Percentiles rank a stretch among this genome's conserved stretches.
Evolutionary conservation across 2,888 invertebrate species (phyloP).

Genomic region (Drosophila neotestacea): DNA sequence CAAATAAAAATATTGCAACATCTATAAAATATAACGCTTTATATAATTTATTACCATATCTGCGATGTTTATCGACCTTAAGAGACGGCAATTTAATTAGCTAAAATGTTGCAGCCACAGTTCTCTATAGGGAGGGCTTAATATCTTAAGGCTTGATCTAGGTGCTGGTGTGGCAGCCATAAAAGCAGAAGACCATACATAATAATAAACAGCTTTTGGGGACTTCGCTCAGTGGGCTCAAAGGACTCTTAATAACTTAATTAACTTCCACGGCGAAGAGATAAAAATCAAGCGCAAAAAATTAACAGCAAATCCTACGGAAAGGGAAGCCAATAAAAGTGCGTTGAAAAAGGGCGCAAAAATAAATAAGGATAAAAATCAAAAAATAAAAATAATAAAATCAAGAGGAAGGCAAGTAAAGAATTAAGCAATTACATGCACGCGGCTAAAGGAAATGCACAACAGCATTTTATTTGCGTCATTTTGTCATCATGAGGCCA

Average conservation of each 20-base stretch:
- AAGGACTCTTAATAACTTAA: slow-evolving; percentile 74
- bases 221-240: slow-evolving; percentile 39
- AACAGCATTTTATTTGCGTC: slow-evolving; percentile 69
- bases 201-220: slow-evolving; percentile 41
- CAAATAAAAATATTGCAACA: not conserved
- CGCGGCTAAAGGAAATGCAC: slow-evolving; percentile 65
- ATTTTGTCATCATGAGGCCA: slow-evolving; percentile 59
- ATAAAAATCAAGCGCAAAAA: slow-evolving; percentile 74
- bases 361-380: slow-evolving; percentile 20
- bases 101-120: slow-evolving; percentile 58
- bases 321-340: slow-evolving; percentile 48
- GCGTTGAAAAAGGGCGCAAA: slow-evolving; percentile 26
- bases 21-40: slow-evolving; percentile 5
- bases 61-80: slow-evolving; percentile 24
- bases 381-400: slow-evolving; percentile 43
- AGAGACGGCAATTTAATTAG: slow-evolving; percentile 61
- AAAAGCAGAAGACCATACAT: slow-evolving; percentile 48
- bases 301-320: slow-evolving; percentile 62
- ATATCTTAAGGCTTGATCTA: slow-evolving; percentile 72
- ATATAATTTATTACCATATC: slow-evolving; percentile 30
- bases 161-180: slow-evolving; percentile 54
- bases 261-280: slow-evolving; percentile 61
- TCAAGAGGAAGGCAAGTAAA: slow-evolving; percentile 47
- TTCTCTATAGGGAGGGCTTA: slow-evolving; percentile 25
- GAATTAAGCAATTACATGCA: slow-evolving; percentile 76